Base-by-base conservation (phyloP, 2,113 vertebrate species). In the Himantopus leucocephalus region DNA sequence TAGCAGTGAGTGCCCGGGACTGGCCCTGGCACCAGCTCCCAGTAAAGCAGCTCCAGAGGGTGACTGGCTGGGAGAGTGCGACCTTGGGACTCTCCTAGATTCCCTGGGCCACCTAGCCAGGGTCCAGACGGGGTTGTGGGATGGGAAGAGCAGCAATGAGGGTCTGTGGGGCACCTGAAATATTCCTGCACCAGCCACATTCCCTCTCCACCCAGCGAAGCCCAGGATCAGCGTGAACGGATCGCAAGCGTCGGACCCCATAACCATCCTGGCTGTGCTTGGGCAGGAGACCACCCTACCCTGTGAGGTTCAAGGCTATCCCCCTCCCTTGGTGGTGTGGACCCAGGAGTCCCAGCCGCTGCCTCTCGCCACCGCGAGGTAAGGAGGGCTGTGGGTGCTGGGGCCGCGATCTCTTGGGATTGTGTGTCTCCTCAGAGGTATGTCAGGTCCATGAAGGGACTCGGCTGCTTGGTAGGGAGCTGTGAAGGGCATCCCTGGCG, bases 271-370 rank as follows among this genome's bases (percentile, higher is more conserved):
- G 4, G 98, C 98, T 19, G 98, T 98, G 74, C 97, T 98, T 19
- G 99, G 99, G 5, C 97, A 98, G 19, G 98, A 99, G 91, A 98
- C 98, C 85, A 98, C 98, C 56, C 97, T 99, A 58, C 98, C 98
- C 52, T 99, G 99, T 2, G 98, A 99, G 73, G 98, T 90, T 55
- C 94, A 98, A 10, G 99, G 99, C 30, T 94, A 77, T 41, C 99
- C 99, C 3, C 90, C 98, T 37, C 99, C 99, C 2, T 43, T 98
- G 43, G 98, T 99, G 81, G 96, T 97, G 14, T 99, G 99, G 99
- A 99, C 96, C 59, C 98, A 97, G 83, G 98, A 99, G 34, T 97
- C 98, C 16, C 97, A 76, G 34, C 98, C 95, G 4, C 97, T 99
- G 95, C 98, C 98, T 17, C 97, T 98, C 0, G 1, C 98, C 92